These are phyloP conservation scores for Cybosia mesomella DNA, from an alignment of 2,888 invertebrate species.

Conservation along the genomic window DNA sequence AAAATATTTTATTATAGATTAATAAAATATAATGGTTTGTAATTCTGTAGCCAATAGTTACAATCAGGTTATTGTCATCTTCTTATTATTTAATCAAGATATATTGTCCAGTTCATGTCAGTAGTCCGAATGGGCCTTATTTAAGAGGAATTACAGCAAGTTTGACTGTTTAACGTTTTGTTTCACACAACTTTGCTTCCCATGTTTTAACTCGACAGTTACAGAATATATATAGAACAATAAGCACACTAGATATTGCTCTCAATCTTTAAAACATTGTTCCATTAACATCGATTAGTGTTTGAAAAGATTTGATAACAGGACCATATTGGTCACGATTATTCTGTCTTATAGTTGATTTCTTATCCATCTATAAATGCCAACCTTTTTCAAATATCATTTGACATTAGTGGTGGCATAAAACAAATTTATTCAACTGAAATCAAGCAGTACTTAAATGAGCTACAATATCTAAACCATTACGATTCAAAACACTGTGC, in stretches of 20 bases:
- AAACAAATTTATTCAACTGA: background rate
- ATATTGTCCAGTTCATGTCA: background rate
- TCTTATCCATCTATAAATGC: background rate
- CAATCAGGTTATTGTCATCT: background rate
- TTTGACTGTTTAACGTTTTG: no score
- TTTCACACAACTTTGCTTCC: background rate
- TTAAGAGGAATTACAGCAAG: background rate
- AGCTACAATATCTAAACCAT: background rate
- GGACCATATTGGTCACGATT: background rate
- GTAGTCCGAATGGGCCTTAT: background rate
- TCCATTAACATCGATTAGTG: background rate
- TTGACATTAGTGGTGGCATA: no score
- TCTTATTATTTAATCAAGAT: background rate
- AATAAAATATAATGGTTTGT: slow-evolving; percentile 4
- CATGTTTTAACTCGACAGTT: background rate
- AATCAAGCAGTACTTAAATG: background rate
- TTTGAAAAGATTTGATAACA: background rate
- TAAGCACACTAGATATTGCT: no score
- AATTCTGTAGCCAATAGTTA: background rate
- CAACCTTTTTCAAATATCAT: no score
- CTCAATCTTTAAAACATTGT: background rate
- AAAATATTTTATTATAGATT: slow-evolving; percentile 7
- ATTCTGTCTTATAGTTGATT: background rate
- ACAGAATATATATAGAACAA: no score
- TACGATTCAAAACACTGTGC: background rate